Evolutionary conservation across 2,113 vertebrate species (phyloP).

Genomic region (Neotoma lepida): DNA sequence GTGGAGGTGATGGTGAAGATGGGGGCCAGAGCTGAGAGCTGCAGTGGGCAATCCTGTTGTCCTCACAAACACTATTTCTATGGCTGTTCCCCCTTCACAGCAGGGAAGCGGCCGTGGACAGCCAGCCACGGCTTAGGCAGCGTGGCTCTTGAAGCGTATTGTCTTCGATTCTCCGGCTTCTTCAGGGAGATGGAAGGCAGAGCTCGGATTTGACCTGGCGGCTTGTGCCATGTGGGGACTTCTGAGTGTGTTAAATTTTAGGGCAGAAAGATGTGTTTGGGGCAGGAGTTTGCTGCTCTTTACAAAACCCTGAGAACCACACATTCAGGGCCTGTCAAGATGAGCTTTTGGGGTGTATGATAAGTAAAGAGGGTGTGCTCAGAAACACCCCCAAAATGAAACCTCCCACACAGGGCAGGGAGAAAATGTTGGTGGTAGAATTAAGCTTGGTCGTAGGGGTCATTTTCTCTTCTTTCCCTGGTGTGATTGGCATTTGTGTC

Average conservation of each 20-base stretch:
- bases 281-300: neutral
- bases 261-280: neutral
- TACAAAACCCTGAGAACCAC: neutral
- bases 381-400: neutral
- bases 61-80: neutral
- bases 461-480: neutral
- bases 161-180: neutral
- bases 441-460: neutral
- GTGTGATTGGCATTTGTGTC: neutral
- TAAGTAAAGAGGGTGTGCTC: neutral
- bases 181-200: no score
- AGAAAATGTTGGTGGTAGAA: neutral
- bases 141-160: neutral
- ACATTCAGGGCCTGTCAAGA: neutral
- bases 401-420: neutral
- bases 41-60: neutral
- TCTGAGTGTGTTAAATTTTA: neutral
- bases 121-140: neutral
- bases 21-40: neutral
- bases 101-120: neutral
- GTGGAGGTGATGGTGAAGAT: neutral
- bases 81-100: neutral
- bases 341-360: neutral
- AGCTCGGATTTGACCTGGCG: neutral
- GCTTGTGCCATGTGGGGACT: neutral